These are phyloP conservation scores for Amphilophus citrinellus DNA, from an alignment of 2,113 vertebrate genomes.

Conservation along the genomic window DNA sequence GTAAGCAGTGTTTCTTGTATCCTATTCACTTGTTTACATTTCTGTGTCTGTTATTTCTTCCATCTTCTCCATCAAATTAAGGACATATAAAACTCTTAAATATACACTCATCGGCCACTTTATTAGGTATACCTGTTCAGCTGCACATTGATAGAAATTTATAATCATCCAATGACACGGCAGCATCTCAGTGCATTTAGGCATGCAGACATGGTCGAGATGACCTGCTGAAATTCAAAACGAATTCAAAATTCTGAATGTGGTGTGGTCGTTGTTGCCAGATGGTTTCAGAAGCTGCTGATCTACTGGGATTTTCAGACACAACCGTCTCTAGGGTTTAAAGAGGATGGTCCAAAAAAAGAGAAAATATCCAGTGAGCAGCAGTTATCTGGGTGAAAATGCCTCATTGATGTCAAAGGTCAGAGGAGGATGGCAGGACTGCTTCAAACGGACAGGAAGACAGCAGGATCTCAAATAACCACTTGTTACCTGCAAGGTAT, in stretches of 20 bases:
- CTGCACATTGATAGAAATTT: neutral
- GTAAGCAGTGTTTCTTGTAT: neutral
- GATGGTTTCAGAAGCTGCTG: neutral
- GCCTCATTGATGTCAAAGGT: neutral
- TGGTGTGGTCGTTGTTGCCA: neutral
- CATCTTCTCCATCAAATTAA: neutral
- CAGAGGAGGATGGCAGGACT: neutral
- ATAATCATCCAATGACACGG: neutral
- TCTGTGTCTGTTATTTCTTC: neutral
- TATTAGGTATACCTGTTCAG: neutral
- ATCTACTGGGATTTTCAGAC: neutral
- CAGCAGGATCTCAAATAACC: neutral
- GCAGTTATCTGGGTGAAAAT: neutral
- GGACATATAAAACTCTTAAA: neutral
- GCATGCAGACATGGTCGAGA: neutral
- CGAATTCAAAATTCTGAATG: neutral
- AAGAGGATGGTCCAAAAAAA: rapidly evolving
- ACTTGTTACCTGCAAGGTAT: neutral
- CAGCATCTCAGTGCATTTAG: neutral
- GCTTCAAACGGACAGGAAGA: neutral
- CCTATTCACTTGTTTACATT: neutral
- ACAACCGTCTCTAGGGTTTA: neutral
- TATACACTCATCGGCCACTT: neutral
- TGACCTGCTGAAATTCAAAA: neutral
- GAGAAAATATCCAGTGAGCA: neutral